Base-by-base conservation (phyloP, 2,888 invertebrate species). In the Campoplex nolae region DNA sequence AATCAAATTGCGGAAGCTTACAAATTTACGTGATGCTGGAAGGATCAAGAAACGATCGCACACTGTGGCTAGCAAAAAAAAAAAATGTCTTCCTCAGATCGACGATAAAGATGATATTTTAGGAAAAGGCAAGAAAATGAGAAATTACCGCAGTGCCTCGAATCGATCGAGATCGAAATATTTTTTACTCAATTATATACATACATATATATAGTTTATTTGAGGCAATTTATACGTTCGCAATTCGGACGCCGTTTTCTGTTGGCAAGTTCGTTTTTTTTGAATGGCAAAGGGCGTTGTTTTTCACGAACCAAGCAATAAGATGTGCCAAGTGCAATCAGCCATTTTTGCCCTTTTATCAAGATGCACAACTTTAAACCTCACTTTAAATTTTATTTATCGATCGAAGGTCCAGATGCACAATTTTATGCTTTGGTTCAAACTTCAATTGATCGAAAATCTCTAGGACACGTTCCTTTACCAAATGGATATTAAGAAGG, bases 1-100 rank as follows among this genome's bases (percentile, higher is more conserved):
- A 94, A 94, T 90, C 94, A 95, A 75, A 95, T 95, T 87, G 92
- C 94, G n/a, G 95, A 95, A 85, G 92, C 90, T 89, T 92, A 92
- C 88, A 92, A 92, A 89, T 94, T 94, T 78, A 90, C 90, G 32
- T 94, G 89, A 91, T 67, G 65, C 65, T 18, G 45, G 45, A 13
- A 48, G 58, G 56, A 78, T 23, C 11, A 54, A 56, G 35, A 73
- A n/a, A 65, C 8, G 3, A 62, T 42, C 67, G 11, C 35, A 56
- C 8, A 54, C 32, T 51, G n/a, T 23, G 16, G 13, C 76, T 23
- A 23, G 13, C 56, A 42, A 23, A 56, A 42, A 56, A 54, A 86
- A 83, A 75, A 23, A 23, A n/a, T 83, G 87, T 83, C 87, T 87
- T 83, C 83, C 83, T 76, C 28, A 51, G n/a, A 51, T 76, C 48